Conservation (phyloP, 2,888 invertebrate genomes). For the Polymixis flavicincta region DNA sequence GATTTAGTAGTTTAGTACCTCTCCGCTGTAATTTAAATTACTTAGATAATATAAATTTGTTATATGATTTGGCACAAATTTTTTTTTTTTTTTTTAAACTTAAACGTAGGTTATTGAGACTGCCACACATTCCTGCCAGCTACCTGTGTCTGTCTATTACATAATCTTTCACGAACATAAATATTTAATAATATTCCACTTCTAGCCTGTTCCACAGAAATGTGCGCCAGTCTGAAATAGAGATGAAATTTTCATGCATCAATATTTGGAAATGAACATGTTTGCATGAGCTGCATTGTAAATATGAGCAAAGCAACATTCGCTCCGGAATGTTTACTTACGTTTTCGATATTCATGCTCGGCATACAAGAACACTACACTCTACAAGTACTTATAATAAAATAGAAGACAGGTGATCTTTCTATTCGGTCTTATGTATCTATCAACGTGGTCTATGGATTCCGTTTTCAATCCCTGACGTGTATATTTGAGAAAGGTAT, state of each 20-base stretch:
- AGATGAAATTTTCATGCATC: conserved; percentile 66
- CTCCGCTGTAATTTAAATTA: conserved; percentile 69
- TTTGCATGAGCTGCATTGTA: conserved; percentile 89
- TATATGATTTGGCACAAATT: conserved; percentile 41
- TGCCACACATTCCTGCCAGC: conserved; percentile 56
- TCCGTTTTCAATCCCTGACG: conserved; percentile 60
- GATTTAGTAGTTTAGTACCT: conserved; percentile 90
- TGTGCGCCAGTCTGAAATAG: conserved; percentile 54
- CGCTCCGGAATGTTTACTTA: conserved; percentile 75
- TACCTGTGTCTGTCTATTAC: conserved; percentile 2
- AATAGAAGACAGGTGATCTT: conserved; percentile 41
- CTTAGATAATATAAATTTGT: conserved; percentile 40
- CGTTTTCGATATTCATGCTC: conserved; percentile 66
- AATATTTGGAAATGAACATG: conserved; percentile 63
- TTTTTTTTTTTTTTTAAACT: conserved; percentile 37
- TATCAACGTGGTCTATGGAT: conserved; percentile 62
- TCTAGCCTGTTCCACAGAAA: conserved; percentile 36
- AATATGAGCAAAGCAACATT: conserved; percentile 82
- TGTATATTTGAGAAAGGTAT: conserved; percentile 76
- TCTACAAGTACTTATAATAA: conserved; percentile 69
- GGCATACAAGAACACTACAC: conserved; percentile 85
- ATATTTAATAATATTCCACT: conserved; percentile 10
- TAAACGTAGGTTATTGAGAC: conserved; percentile 41
- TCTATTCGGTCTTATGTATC: conserved; percentile 44
- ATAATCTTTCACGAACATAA: conserved; percentile 22